phyloP scores from a whole-genome alignment of 2,113 vertebrate genomes.

The Hippotragus niger region DNA sequence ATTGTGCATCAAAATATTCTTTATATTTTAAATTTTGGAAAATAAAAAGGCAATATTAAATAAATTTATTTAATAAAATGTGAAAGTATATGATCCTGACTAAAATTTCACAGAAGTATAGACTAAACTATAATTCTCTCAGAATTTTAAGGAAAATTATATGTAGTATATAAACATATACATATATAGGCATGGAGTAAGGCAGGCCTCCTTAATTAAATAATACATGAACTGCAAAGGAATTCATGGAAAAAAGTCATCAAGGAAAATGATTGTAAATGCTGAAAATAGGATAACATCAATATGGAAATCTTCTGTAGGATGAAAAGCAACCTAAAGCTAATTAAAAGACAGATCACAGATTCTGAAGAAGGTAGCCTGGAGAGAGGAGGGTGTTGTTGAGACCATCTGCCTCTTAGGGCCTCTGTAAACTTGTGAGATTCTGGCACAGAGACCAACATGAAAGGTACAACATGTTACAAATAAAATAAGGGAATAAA shows the following conservation, averaged over 20 bases:
- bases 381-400: background rate
- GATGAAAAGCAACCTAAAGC: background rate
- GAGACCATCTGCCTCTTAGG: background rate
- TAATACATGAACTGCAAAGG: background rate
- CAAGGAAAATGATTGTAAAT: background rate
- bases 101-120: background rate
- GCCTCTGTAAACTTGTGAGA: background rate
- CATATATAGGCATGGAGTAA: background rate
- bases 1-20: background rate
- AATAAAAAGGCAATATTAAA: background rate
- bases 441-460: background rate
- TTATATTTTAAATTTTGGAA: background rate
- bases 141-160: background rate
- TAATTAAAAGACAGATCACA: background rate
- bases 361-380: background rate
- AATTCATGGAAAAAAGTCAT: background rate
- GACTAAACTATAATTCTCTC: conserved; percentile 8
- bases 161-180: background rate
- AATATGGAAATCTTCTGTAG: background rate
- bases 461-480: background rate
- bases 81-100: background rate
- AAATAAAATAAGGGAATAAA: background rate
- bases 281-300: background rate
- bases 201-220: background rate
- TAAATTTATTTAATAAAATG: background rate